phyloP scores from a whole-genome alignment of 2,797 vertebrate genomes.

The Acropternis orthonyx region DNA sequence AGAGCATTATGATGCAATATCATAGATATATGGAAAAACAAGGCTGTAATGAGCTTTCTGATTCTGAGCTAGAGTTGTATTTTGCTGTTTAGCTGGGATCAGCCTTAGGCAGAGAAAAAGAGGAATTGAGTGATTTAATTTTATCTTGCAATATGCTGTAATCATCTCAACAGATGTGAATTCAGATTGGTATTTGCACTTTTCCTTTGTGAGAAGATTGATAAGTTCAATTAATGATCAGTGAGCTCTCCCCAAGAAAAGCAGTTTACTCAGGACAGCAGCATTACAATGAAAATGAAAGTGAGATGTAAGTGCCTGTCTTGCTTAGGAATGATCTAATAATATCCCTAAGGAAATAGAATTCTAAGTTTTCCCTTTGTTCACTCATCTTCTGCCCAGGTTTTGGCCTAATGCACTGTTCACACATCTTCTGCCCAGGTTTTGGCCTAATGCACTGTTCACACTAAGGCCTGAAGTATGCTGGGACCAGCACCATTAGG shows the following conservation, averaged over 20 bases:
- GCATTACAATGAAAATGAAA: background rate
- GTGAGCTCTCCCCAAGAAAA: background rate
- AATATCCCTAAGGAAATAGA: background rate
- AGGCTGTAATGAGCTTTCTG: background rate
- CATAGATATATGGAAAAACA: background rate
- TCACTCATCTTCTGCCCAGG: background rate
- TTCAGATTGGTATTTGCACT: background rate
- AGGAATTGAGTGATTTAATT: background rate
- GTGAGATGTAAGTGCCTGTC: background rate
- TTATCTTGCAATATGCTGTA: background rate
- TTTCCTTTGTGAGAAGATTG: background rate
- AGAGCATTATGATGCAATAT: background rate
- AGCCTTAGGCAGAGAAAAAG: background rate
- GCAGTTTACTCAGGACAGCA: background rate
- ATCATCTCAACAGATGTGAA: background rate
- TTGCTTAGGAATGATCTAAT: background rate
- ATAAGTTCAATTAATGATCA: background rate
- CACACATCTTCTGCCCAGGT: background rate
- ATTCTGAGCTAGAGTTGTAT: background rate
- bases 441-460: background rate
- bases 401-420: background rate
- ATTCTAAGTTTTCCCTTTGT: background rate
- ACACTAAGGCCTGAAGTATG: background rate
- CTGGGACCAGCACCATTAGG: background rate
- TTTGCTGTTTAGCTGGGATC: background rate